Percentiles rank a stretch among this genome's conserved stretches.
These are phyloP conservation scores for Clivina fossor DNA, from an alignment of 2,888 invertebrate species.

Conservation along the genomic window DNA sequence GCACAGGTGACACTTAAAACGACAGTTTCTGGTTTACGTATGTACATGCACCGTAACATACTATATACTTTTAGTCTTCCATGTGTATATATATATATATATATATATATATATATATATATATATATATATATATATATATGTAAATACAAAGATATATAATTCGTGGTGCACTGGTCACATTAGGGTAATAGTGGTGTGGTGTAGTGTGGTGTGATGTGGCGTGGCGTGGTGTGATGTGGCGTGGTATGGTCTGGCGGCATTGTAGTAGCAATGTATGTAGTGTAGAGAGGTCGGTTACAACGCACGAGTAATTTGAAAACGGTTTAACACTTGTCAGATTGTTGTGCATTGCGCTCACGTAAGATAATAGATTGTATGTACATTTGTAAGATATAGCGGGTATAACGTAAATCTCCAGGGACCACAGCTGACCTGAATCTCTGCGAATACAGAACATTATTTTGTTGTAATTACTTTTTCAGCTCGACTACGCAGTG, in stretches of 20 bases:
- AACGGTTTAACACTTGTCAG: slow-evolving; percentile 45
- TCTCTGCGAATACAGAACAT: slow-evolving; percentile 28
- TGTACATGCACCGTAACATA: too few species aligned
- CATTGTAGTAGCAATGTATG: too few species aligned
- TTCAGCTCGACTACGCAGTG: slow-evolving; percentile 78
- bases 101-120: too few species aligned
- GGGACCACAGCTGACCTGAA: slow-evolving; percentile 37
- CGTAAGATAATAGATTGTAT: slow-evolving; percentile 44
- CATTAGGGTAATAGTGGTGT: too few species aligned
- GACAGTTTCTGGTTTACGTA: slow-evolving; percentile 4
- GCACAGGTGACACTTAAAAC: slow-evolving; percentile 20
- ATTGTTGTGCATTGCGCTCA: slow-evolving; percentile 43
- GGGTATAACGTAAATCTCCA: slow-evolving; percentile 40
- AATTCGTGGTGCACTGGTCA: too few species aligned
- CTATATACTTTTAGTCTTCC: too few species aligned
- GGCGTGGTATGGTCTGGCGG: too few species aligned
- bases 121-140: too few species aligned
- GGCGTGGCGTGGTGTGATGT: too few species aligned
- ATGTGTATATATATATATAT: too few species aligned
- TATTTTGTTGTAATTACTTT: slow-evolving; percentile 38
- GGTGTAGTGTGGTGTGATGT: too few species aligned
- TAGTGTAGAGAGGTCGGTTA: background rate
- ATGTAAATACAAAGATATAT: too few species aligned
- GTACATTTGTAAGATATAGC: slow-evolving; percentile 41
- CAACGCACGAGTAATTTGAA: slow-evolving; percentile 41